phyloP scores from a whole-genome alignment of 2,797 vertebrate species.

The Dallia pectoralis region DNA sequence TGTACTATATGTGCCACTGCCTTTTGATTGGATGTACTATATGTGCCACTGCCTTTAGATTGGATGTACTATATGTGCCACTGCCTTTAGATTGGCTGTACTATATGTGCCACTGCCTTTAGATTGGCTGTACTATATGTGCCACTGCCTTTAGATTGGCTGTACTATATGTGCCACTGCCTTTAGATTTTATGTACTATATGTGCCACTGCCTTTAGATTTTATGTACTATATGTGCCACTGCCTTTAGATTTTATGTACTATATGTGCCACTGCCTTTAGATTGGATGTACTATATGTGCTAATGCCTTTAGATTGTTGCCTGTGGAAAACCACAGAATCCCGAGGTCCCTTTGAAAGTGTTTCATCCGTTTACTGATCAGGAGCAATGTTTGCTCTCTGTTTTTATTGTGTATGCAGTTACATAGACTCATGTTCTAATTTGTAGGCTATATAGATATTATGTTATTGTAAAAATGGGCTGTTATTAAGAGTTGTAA shows the following conservation, averaged over 20 bases:
- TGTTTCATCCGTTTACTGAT: background rate
- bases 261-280: slow-evolving; percentile 14
- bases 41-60: slow-evolving; percentile 11
- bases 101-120: slow-evolving; percentile 14
- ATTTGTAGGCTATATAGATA: background rate
- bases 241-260: slow-evolving; percentile 15
- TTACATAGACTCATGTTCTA: background rate
- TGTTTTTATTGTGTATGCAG: background rate
- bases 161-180: slow-evolving; percentile 16
- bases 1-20: slow-evolving; percentile 16
- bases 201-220: slow-evolving; percentile 11
- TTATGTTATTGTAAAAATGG: background rate
- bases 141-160: slow-evolving; percentile 14
- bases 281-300: background rate
- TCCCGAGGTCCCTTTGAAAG: background rate
- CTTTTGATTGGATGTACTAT: background rate
- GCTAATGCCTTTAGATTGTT: slow-evolving; percentile 15
- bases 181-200: slow-evolving; percentile 2
- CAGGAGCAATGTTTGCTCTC: background rate
- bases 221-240: too few relatives aligned
- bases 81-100: slow-evolving; percentile 13
- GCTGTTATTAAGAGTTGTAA: too few relatives aligned
- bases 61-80: slow-evolving; percentile 4
- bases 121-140: background rate
- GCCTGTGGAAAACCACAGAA: background rate